phyloP scores from a whole-genome alignment of 2,888 invertebrate genomes.

The Coelopa pilipes region DNA sequence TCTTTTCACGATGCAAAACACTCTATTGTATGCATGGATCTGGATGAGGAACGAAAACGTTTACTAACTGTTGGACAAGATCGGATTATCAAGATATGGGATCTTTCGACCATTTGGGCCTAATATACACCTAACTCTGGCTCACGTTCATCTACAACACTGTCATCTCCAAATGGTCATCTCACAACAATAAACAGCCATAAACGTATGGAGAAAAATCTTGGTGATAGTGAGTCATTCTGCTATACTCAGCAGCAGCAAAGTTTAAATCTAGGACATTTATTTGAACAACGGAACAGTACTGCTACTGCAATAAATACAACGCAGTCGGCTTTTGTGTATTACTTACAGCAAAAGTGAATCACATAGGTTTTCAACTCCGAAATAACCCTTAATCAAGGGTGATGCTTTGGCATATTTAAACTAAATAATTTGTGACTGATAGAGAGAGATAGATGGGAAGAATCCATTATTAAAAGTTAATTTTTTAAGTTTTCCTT shows the following conservation, averaged over 20 bases:
- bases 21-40: constrained; percentile 85
- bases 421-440: background rate
- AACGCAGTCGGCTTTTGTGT: constrained; percentile 33
- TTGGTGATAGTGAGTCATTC: constrained; percentile 26
- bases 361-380: background rate
- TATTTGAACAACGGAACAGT: constrained; percentile 29
- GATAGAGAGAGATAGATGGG: too few relatives aligned
- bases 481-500: too few relatives aligned
- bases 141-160: constrained; percentile 26
- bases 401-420: background rate
- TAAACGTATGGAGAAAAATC: constrained; percentile 5
- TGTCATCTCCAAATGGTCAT: constrained; percentile 13
- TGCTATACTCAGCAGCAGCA: constrained; percentile 5
- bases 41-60: constrained; percentile 88
- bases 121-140: constrained; percentile 48
- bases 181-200: constrained; percentile 16
- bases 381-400: background rate
- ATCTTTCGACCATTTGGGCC: constrained; percentile 75
- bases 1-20: constrained; percentile 97
- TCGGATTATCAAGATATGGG: constrained; percentile 94
- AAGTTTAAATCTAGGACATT: constrained; percentile 26
- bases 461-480: too few relatives aligned
- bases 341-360: constrained; percentile 38
- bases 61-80: constrained; percentile 95
- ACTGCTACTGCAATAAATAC: constrained; percentile 19